phyloP scores from a whole-genome alignment of 2,797 vertebrate genomes.

The Uromys caudimaculatus region DNA sequence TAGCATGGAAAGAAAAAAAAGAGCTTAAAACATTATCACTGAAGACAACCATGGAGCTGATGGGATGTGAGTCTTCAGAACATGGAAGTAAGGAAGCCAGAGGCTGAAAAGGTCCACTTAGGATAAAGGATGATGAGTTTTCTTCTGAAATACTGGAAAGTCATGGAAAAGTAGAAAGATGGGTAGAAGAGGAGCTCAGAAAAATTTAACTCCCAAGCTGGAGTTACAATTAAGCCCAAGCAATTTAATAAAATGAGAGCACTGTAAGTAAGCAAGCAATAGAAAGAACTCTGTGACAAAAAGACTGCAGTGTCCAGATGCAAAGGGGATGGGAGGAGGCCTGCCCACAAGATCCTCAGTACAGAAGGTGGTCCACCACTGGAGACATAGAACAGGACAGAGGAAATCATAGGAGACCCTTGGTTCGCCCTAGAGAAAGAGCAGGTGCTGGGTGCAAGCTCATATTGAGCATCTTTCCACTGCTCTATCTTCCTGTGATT shows the following conservation, averaged over 20 bases:
- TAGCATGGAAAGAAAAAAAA: not conserved
- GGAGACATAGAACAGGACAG: not conserved
- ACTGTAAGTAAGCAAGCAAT: not conserved
- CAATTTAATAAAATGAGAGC: not conserved
- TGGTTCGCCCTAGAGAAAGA: not conserved
- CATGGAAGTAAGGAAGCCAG: not conserved
- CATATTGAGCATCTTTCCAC: not conserved
- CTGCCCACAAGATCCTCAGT: fast-evolving
- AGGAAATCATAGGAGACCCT: not conserved
- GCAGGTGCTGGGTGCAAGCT: not conserved
- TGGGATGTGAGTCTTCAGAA: not conserved
- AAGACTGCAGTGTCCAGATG: not conserved
- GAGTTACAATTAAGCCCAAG: not conserved
- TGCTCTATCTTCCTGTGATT: not conserved
- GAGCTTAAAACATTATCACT: not conserved
- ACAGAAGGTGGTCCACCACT: not conserved
- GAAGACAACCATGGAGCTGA: not conserved
- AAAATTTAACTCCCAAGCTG: not conserved
- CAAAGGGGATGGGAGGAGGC: no score
- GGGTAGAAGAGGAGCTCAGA: not conserved
- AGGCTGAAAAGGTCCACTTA: not conserved
- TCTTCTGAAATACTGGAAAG: constrained; percentile 2
- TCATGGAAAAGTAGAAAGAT: not conserved
- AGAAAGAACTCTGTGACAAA: not conserved
- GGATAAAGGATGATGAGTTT: not conserved